Base-by-base conservation (phyloP, 2,888 invertebrate genomes). In the Ganaspis brasiliensis region DNA sequence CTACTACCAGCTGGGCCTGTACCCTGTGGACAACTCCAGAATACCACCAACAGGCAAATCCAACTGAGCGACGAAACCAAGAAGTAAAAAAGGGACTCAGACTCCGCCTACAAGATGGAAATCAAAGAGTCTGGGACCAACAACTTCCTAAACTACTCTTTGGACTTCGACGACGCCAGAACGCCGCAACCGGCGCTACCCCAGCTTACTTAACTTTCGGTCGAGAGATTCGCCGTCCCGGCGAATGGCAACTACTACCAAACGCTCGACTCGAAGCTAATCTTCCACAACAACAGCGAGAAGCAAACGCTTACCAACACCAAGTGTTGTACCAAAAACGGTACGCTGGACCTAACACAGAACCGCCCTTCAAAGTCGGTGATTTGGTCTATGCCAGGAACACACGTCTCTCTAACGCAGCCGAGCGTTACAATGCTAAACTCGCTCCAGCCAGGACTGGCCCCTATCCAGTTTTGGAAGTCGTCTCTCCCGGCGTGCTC, bases 381-480 rank as follows among this genome's bases (percentile, higher is more conserved):
- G 72, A 72, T 14, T 1, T 24, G 4, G 72, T 57, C 2, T 16
- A 35, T 6, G 9, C 57, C 4, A 56, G 6, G 10, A 72, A 31
- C 31, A 55, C 56, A 4, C 31, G 16, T 0, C 21, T 19, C 10
- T 72, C 72, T 0, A 72, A 72, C 9, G 72, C 72, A 12, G 35
- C 56, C 4, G 56, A 72, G 3, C 8, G 35, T 4, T 72, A 37
- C 12, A 72, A 52, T 12, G 72, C 72, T 31, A 26, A 16, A 26
- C 31, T 72, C 9, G 72, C 56, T 9, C 72, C 55, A 19, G 35
- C 35, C 6, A 35, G 72, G 24, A 8, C 37, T 10, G 56, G 55
- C 2, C 72, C 56, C 10, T 24, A n/a, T 4, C 12, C 14, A 26
- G 12, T 57, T 4, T 0, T n/a, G 4, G 21, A 72, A 21, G 56